Evolutionary conservation across 1,140 invertebrate species (phyloP).

Genomic region (Drosophila guanche): DNA sequence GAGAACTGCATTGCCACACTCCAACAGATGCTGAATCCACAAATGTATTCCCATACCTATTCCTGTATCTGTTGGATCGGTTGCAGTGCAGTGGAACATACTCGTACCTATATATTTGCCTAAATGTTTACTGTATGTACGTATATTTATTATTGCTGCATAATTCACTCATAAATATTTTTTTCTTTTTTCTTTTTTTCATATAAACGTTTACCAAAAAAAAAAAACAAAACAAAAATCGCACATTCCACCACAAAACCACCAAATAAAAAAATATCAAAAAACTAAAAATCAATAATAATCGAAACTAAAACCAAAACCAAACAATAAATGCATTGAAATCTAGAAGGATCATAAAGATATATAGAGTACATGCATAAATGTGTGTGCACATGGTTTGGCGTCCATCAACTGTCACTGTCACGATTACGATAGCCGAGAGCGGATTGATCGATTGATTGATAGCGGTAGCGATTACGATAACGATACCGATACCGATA

Average conservation of each 20-base stretch:
- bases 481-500: slow-evolving; percentile 2
- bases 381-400: slow-evolving; percentile 47
- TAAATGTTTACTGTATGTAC: slow-evolving; percentile 81
- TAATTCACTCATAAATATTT: slow-evolving; percentile 82
- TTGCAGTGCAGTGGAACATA: slow-evolving; percentile 29
- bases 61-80: slow-evolving; percentile 16
- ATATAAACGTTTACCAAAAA: slow-evolving; percentile 76
- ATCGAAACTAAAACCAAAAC: slow-evolving; percentile 30
- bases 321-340: slow-evolving; percentile 26
- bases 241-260: slow-evolving; percentile 80
- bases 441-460: slow-evolving; percentile 12
- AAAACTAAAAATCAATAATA: slow-evolving; percentile 42
- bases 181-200: slow-evolving; percentile 80
- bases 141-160: slow-evolving; percentile 82
- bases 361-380: slow-evolving; percentile 31
- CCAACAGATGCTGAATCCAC: slow-evolving; percentile 18
- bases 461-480: slow-evolving; percentile 19
- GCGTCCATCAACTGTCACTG: slow-evolving; percentile 43
- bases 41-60: slow-evolving; percentile 26
- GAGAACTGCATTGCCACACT: slow-evolving; percentile 54
- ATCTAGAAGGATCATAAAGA: slow-evolving; percentile 63
- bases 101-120: slow-evolving; percentile 62
- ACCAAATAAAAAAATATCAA: slow-evolving; percentile 40
- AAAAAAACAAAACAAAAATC: slow-evolving; percentile 60
- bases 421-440: slow-evolving; percentile 25